Evolutionary conservation across 2,888 invertebrate species (phyloP).

Genomic region (Automeris io): DNA sequence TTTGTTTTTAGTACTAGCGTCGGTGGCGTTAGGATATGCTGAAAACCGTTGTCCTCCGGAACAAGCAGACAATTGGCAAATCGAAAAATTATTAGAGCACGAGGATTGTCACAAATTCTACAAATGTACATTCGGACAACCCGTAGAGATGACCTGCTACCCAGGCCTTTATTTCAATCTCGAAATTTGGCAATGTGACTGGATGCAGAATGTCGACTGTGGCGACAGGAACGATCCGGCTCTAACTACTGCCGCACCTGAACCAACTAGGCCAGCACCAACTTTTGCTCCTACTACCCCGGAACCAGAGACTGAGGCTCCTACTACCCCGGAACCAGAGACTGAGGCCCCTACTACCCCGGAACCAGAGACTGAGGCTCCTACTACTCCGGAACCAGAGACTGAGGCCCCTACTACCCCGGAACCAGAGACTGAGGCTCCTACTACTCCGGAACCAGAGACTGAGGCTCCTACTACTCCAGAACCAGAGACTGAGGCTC

Average conservation of each 20-base stretch:
- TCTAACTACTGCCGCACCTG: slow-evolving; percentile 12
- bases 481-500: slow-evolving; percentile 10
- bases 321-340: slow-evolving; percentile 5
- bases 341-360: slow-evolving; percentile 12
- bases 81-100: slow-evolving; percentile 72
- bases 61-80: slow-evolving; percentile 41
- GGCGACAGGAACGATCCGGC: slow-evolving; percentile 44
- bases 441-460: slow-evolving; percentile 11
- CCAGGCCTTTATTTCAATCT: slow-evolving; percentile 75
- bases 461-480: slow-evolving; percentile 3
- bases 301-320: too few species aligned
- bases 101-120: slow-evolving; percentile 79
- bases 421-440: slow-evolving; percentile 10
- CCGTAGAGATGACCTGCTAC: slow-evolving; percentile 76
- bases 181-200: slow-evolving; percentile 76
- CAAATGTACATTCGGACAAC: slow-evolving; percentile 80
- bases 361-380: slow-evolving; percentile 10
- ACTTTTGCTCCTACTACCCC: slow-evolving; percentile 5
- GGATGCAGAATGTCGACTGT: slow-evolving; percentile 79
- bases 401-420: slow-evolving; percentile 11
- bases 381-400: slow-evolving; percentile 12
- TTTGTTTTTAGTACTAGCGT: slow-evolving; percentile 10
- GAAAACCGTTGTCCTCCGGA: slow-evolving; percentile 43
- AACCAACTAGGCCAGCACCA: slow-evolving; percentile 3
- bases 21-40: slow-evolving; percentile 26